Evolutionary conservation across 2,113 vertebrate genomes (phyloP).

Genomic region (Nerophis ophidion): DNA sequence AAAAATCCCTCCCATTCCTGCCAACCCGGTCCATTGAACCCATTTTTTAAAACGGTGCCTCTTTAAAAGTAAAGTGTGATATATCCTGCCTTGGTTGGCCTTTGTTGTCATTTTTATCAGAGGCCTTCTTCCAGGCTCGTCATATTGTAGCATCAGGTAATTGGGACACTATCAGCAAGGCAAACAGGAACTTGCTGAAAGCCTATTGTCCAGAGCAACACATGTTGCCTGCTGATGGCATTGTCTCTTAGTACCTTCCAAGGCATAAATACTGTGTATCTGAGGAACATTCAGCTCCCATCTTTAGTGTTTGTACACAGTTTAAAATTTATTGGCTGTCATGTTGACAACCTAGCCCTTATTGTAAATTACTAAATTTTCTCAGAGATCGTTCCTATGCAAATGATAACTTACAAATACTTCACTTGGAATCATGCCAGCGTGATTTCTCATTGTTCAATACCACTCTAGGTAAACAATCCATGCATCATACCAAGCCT

Average conservation of each 20-base stretch:
- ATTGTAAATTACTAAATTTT: constrained; percentile 19
- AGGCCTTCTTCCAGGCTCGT: constrained; percentile 38
- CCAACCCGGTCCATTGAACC: no score
- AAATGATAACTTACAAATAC: constrained; percentile 26
- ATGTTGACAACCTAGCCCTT: constrained; percentile 5
- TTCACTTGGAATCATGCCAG: constrained; percentile 8
- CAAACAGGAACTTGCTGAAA: constrained; percentile 62
- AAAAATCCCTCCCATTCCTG: not conserved
- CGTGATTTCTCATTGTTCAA: constrained; percentile 22
- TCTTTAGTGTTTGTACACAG: constrained; percentile 33
- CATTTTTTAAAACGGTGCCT: constrained; percentile 3
- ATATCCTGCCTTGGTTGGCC: constrained; percentile 23
- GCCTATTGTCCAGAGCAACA: constrained; percentile 54
- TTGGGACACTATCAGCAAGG: constrained; percentile 53
- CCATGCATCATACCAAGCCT: constrained; percentile 23
- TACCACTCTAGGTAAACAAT: constrained; percentile 23
- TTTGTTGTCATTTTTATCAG: constrained; percentile 62
- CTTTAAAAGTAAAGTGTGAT: constrained; percentile 22
- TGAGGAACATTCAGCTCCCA: constrained; percentile 13
- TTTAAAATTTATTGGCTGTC: constrained; percentile 34
- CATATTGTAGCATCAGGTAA: constrained; percentile 43
- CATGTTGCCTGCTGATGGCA: constrained; percentile 50
- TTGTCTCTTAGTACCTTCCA: constrained; percentile 28
- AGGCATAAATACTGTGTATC: constrained; percentile 15
- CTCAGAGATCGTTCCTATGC: constrained; percentile 10